Conservation (phyloP, 2,113 vertebrate genomes). For the Coptodon bakossiorum region DNA sequence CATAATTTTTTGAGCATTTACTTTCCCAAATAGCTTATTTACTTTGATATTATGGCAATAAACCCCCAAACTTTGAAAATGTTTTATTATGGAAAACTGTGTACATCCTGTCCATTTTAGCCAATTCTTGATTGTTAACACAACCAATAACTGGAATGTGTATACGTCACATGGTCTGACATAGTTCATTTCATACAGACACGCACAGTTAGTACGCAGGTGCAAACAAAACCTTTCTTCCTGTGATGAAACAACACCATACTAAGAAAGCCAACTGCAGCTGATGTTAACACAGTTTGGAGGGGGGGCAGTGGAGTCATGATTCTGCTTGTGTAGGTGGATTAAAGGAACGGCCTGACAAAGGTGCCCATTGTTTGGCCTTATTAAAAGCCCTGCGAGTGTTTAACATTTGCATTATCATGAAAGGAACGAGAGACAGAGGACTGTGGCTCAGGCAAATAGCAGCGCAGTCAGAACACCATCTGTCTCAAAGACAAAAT, state of each 20-base stretch:
- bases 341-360: conserved; percentile 22
- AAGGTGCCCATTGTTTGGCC: conserved; percentile 47
- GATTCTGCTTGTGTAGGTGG: conserved; percentile 3
- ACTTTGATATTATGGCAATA: background rate
- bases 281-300: background rate
- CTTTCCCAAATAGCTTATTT: background rate
- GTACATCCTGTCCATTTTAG: background rate
- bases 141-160: background rate
- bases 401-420: conserved; percentile 38
- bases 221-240: background rate
- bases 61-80: background rate
- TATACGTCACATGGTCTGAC: background rate
- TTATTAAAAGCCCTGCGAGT: conserved; percentile 41
- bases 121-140: background rate
- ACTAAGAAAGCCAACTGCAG: background rate
- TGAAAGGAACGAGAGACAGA: background rate
- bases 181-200: background rate
- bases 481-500: background rate
- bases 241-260: background rate
- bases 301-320: background rate
- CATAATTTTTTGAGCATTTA: background rate
- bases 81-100: background rate
- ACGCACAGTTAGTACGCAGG: background rate
- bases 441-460: background rate
- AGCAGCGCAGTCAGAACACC: background rate